phyloP scores from a whole-genome alignment of 2,797 vertebrate genomes.

The Myotis planiceps region DNA sequence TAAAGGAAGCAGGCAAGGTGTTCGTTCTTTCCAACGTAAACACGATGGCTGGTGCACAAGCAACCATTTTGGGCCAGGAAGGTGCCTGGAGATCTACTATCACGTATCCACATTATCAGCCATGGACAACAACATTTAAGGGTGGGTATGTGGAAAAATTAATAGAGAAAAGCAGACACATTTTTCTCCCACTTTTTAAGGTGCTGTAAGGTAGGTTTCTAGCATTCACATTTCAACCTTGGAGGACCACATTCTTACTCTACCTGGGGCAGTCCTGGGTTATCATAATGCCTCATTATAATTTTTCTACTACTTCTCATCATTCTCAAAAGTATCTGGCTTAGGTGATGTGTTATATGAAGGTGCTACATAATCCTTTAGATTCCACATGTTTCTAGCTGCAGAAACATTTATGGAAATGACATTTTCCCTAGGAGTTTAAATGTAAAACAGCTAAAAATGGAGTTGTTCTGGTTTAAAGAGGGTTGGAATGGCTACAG shows the following conservation, averaged over 20 bases:
- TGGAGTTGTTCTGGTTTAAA: not conserved
- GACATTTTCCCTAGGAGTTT: not conserved
- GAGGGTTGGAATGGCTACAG: not conserved
- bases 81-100: not conserved
- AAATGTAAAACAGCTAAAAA: slow-evolving; percentile 37
- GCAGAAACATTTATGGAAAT: slow-evolving; percentile 7
- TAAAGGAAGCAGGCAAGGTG: not conserved
- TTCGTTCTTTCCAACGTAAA: not conserved
- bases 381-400: not conserved
- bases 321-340: not conserved
- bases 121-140: not conserved
- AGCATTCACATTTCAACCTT: not conserved
- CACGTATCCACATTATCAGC: not conserved
- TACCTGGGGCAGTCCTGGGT: not conserved
- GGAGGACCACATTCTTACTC: not conserved
- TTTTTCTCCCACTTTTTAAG: not conserved
- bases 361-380: not conserved
- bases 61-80: not conserved
- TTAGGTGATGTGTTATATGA: not conserved
- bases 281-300: not conserved
- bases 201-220: not conserved
- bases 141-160: not conserved
- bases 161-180: not conserved
- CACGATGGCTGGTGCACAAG: not conserved
- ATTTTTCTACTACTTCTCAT: not conserved